phyloP scores from a whole-genome alignment of 2,888 invertebrate species.

The Zhuqinia jingwanae region DNA sequence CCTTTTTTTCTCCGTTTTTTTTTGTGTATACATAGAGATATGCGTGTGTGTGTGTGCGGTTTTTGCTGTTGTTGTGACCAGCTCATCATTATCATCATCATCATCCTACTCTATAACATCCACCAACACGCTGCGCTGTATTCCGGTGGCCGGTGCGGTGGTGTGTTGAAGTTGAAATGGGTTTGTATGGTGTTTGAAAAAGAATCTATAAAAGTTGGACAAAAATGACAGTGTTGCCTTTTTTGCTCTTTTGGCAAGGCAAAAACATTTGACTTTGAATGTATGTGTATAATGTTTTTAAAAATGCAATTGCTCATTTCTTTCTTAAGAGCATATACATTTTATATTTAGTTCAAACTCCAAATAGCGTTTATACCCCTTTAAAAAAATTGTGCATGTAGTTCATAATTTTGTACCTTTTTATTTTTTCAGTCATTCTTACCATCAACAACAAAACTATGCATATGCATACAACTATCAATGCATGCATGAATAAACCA shows the following conservation, averaged over 20 bases:
- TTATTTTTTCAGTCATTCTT: no score
- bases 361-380: neutral
- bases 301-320: neutral
- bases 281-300: neutral
- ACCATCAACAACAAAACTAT: no score
- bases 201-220: constrained; percentile 1
- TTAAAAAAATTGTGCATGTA: neutral
- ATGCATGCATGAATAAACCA: no score
- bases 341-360: neutral
- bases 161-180: neutral
- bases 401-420: no score
- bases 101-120: no score
- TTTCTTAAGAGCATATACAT: neutral
- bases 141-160: constrained; percentile 42
- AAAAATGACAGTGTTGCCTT: constrained; percentile 15
- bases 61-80: neutral
- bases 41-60: neutral
- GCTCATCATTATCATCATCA: constrained; percentile 14
- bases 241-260: neutral
- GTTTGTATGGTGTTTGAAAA: neutral
- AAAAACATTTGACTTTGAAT: neutral
- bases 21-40: neutral
- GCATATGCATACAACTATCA: no score
- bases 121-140: constrained; percentile 28
- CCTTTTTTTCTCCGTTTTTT: neutral